Conservation (phyloP, 2,888 invertebrate species). For the Pristionchus fissidentatus region DNA sequence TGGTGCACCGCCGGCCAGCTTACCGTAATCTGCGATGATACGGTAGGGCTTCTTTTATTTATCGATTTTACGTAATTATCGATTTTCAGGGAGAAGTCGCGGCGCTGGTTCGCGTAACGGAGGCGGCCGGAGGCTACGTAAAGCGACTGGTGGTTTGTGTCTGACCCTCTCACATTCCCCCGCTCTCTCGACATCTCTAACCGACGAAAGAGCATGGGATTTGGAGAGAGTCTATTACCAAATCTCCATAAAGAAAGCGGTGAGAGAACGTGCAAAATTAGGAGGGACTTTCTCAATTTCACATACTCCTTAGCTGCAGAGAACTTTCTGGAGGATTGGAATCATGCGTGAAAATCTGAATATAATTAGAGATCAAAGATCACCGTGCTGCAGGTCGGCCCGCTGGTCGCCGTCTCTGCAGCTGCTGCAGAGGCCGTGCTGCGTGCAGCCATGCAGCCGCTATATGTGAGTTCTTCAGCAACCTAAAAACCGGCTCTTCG, state of each 20-base stretch:
- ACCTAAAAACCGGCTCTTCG: too few relatives aligned
- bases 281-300: too few relatives aligned
- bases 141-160: slow-evolving; percentile 7
- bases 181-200: too few relatives aligned
- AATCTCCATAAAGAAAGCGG: too few relatives aligned
- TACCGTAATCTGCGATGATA: slow-evolving; percentile 13
- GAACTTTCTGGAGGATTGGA: too few relatives aligned
- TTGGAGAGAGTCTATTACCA: too few relatives aligned
- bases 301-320: too few relatives aligned
- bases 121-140: slow-evolving; percentile 39
- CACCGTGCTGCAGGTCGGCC: neutral
- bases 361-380: neutral
- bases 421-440: neutral
- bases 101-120: neutral
- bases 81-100: neutral
- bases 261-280: too few relatives aligned
- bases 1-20: neutral
- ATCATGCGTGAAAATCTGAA: too few relatives aligned
- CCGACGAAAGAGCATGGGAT: too few relatives aligned
- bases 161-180: too few relatives aligned
- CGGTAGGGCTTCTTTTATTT: neutral
- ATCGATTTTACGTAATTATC: neutral
- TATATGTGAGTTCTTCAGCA: slow-evolving; percentile 1
- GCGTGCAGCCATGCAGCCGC: slow-evolving; percentile 1
- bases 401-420: neutral